Evolutionary conservation across 2,113 vertebrate species (phyloP), one percentile per base, ranked within the genome.

Genomic region (Syngnathus scovelli): DNA sequence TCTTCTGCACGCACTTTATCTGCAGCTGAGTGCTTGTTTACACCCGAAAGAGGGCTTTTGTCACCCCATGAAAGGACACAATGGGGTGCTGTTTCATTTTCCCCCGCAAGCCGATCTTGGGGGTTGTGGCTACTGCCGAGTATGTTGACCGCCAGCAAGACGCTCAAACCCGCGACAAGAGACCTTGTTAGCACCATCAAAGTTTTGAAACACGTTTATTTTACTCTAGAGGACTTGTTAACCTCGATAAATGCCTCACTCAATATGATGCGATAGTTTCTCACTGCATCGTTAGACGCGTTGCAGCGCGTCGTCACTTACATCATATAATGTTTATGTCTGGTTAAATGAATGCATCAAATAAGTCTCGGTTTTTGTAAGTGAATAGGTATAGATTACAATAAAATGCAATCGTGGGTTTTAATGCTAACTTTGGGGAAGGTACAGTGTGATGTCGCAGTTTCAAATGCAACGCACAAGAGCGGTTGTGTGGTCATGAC

Each of bases 391-490:
- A 23, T 23, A 55, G 10, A 55, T 1, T 13, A 8, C 6, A 37
- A 52, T 9, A 21, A 2, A 52, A 5, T 19, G 1, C 21, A n/a
- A 38, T 12, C 9, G 7, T 15, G 21, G 7, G 64, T 39, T 65
- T n/a, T 13, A 60, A 7, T 46, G 10, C 0, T 49, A 37, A 4
- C 61, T 78, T 65, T 21, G 36, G 44, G 62, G 58, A 48, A 11
- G 37, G 74, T 23, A 15, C 48, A 21, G 8, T 23, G 79, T 77
- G 77, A 83, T 88, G 85, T 87, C 83, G 85, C 85, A 87, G 85
- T 82, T 85, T 79, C 15, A 66, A 84, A 84, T 83, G 65, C 13
- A 66, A 74, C 65, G 58, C 64, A 18, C 51, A 38, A 41, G 64
- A 39, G 59, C 1, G 65, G 36, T 2, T 69, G 67, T 79, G 79